phyloP scores from a whole-genome alignment of 1,140 invertebrate genomes.

The Leptopilina boulardi region DNA sequence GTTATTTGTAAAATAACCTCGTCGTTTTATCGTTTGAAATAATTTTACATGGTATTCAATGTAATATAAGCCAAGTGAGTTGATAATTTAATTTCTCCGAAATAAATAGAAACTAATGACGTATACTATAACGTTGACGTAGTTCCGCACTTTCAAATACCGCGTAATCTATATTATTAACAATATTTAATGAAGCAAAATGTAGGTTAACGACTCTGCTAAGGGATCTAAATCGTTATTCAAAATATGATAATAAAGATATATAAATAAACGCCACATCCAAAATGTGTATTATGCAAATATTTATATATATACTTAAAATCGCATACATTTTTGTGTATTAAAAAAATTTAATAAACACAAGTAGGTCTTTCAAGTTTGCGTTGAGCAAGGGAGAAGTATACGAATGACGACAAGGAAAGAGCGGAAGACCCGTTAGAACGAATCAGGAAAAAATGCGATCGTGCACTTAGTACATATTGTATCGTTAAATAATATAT shows the following conservation, averaged over 20 bases:
- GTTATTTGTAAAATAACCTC: too few relatives aligned
- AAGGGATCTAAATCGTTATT: neutral
- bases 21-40: neutral
- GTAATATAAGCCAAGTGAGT: neutral
- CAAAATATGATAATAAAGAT: neutral
- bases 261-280: neutral
- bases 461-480: neutral
- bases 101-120: constrained; percentile 7
- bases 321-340: neutral
- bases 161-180: neutral
- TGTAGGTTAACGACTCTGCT: neutral
- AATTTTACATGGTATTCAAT: neutral
- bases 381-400: neutral
- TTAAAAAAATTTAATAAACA: neutral
- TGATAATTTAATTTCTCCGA: neutral
- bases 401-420: neutral
- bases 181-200: constrained; percentile 12
- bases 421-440: neutral
- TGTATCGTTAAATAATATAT: neutral
- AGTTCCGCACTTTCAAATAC: constrained; percentile 8
- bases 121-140: constrained; percentile 7
- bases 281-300: neutral
- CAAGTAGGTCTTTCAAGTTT: neutral
- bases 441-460: neutral
- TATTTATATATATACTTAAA: too few relatives aligned